Percentiles rank a stretch among this genome's conserved stretches.
These are phyloP conservation scores for Melanotaenia maccullochi DNA, from an alignment of 2,797 vertebrate genomes.

Conservation along the genomic window DNA sequence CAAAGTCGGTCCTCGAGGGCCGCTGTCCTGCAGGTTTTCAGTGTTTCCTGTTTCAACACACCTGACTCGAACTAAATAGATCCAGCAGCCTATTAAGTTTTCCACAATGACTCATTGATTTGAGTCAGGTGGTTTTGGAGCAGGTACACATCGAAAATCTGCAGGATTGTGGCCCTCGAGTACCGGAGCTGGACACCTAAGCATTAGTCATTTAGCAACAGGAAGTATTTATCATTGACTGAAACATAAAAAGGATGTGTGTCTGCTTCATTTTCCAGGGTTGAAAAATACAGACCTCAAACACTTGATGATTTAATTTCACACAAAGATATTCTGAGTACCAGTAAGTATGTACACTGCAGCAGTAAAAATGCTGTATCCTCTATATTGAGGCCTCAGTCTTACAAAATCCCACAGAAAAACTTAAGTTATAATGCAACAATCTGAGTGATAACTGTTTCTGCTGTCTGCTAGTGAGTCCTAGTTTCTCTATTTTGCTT, in stretches of 20 bases:
- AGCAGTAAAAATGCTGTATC: not conserved
- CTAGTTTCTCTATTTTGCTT: not conserved
- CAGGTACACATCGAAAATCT: too few relatives aligned
- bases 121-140: too few relatives aligned
- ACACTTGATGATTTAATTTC: conserved; percentile 93
- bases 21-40: too few relatives aligned
- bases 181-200: not conserved
- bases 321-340: conserved; percentile 93
- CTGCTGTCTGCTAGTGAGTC: not conserved
- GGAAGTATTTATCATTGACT: not conserved
- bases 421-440: not conserved
- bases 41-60: too few relatives aligned
- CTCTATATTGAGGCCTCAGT: not conserved
- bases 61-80: too few relatives aligned
- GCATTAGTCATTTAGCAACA: not conserved
- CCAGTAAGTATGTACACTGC: conserved; percentile 84
- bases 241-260: not conserved
- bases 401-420: not conserved
- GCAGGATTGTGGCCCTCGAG: too few relatives aligned
- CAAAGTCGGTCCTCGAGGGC: too few relatives aligned
- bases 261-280: conserved; percentile 79
- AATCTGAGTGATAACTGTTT: not conserved
- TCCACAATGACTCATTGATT: too few relatives aligned
- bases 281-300: conserved; percentile 96
- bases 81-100: too few relatives aligned